Evolutionary conservation across 2,113 vertebrate species (phyloP), one percentile per base, ranked within the genome.

Genomic region (Neomonachus schauinslandi): DNA sequence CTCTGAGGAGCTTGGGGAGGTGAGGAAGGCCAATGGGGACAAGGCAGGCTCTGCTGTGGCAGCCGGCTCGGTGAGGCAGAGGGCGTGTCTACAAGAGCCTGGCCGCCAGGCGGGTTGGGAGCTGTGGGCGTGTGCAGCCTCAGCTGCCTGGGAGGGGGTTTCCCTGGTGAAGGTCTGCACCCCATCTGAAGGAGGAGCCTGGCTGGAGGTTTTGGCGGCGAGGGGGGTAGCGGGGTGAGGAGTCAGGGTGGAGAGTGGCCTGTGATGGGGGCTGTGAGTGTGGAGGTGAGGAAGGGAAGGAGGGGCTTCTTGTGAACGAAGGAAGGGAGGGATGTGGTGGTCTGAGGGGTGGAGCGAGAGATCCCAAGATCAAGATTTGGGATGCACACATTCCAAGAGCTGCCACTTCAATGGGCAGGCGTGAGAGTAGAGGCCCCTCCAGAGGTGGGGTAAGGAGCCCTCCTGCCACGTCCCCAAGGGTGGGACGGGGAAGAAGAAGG

Each of bases 301-400:
- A 33, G 31, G 16, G 76, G 76, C 26, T 63, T 11, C 4, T 24
- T 46, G 33, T n/a, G 53, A 51, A 86, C 55, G 18, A 18, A 4
- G 4, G 39, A 33, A 76, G 31, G 59, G 31, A 19, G 59, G 80
- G 65, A 6, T 36, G 26, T 21, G 7, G 1, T 21, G 69, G 71
- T 57, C n/a, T 7, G 6, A 26, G n/a, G 8, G 13, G 1, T 19
- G 1, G 79, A 42, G 28, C 31, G 2, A 51, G 2, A 51, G 39
- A 31, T 5, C 28, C 16, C 6, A 49, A 51, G 67, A 65, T 49
- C 28, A 82, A n/a, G 42, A 16, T 77, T 49, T 10, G 61, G 51
- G 31, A 14, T 14, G 26, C 28, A 9, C 10, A 3, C 3, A 0
- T 77, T 55, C n/a, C 65, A 2, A 57, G 16, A 46, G 57, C 2